These are phyloP conservation scores for Arge pagana DNA, from an alignment of 2,888 invertebrate genomes.

Conservation along the genomic window DNA sequence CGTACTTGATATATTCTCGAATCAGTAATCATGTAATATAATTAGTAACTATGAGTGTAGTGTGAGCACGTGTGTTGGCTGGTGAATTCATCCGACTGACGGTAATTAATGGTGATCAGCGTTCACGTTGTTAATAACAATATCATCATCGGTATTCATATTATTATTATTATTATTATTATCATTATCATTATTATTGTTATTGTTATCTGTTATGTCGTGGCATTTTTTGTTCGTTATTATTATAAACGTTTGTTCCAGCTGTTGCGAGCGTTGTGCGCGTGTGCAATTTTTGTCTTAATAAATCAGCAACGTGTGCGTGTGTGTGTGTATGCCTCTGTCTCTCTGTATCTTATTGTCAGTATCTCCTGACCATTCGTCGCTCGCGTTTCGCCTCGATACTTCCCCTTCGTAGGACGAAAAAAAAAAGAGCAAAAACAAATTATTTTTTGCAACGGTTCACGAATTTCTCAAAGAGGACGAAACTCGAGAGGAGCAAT, in stretches of 20 bases:
- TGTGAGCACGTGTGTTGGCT: slow-evolving; percentile 48
- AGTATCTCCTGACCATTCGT: slow-evolving; percentile 44
- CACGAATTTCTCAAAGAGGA: not conserved
- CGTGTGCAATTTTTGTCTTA: slow-evolving; percentile 10
- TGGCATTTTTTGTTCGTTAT: not conserved
- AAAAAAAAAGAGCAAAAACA: not conserved
- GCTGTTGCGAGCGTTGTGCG: slow-evolving; percentile 4
- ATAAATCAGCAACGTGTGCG: slow-evolving; percentile 15
- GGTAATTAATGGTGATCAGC: slow-evolving; percentile 14
- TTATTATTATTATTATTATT: slow-evolving; percentile 4
- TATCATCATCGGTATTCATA: slow-evolving; percentile 2
- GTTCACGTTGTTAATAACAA: no score
- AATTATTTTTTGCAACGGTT: not conserved
- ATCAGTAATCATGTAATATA: slow-evolving; percentile 44
- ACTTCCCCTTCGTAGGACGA: not conserved
- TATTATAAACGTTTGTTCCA: no score
- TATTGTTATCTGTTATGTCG: not conserved
- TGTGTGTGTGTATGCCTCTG: slow-evolving; percentile 23
- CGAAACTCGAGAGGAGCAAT: not conserved
- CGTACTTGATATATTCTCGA: slow-evolving; percentile 51
- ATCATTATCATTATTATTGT: not conserved
- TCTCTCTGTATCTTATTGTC: slow-evolving; percentile 45
- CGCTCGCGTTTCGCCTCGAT: slow-evolving; percentile 7
- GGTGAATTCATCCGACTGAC: slow-evolving; percentile 16
- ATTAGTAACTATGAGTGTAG: slow-evolving; percentile 51